Percentiles rank a stretch among this genome's conserved stretches.
phyloP scores from a whole-genome alignment of 2,797 vertebrate genomes.

The Sebastolobus alascanus region DNA sequence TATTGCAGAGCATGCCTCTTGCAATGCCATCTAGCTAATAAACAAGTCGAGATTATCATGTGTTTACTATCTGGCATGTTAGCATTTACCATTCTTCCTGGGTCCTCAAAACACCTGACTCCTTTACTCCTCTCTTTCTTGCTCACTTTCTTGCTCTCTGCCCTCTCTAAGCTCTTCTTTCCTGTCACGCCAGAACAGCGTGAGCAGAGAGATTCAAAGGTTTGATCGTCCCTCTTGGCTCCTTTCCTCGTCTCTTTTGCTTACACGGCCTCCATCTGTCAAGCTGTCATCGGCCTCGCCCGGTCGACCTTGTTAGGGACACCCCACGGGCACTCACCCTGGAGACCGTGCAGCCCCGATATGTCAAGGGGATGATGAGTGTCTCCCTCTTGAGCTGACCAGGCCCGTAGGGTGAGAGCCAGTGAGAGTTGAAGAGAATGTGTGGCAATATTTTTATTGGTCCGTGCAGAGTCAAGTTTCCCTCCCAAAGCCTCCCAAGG shows the following conservation, averaged over 20 bases:
- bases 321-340: constrained; percentile 18
- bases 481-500: constrained; percentile 24
- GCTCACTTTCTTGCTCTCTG: constrained; percentile 2
- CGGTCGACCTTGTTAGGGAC: constrained; percentile 76
- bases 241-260: constrained; percentile 52
- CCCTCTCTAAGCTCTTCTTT: constrained; percentile 9
- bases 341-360: constrained; percentile 57
- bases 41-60: constrained; percentile 82
- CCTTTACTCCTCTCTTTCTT: constrained; percentile 12
- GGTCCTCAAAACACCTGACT: constrained; percentile 20
- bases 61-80: constrained; percentile 84
- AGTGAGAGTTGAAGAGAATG: constrained; percentile 56
- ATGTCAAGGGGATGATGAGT: constrained; percentile 80
- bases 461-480: constrained; percentile 65
- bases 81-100: constrained; percentile 42
- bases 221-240: constrained; percentile 46
- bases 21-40: constrained; percentile 74
- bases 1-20: constrained; percentile 35
- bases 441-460: constrained; percentile 74
- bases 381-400: constrained; percentile 57
- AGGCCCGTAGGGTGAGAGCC: constrained; percentile 31
- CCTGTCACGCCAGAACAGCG: not conserved
- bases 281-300: constrained; percentile 76
- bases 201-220: constrained; percentile 27
- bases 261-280: constrained; percentile 72